These are phyloP conservation scores for Gallirallus australis DNA, from an alignment of 2,797 vertebrate genomes.

Conservation along the genomic window DNA sequence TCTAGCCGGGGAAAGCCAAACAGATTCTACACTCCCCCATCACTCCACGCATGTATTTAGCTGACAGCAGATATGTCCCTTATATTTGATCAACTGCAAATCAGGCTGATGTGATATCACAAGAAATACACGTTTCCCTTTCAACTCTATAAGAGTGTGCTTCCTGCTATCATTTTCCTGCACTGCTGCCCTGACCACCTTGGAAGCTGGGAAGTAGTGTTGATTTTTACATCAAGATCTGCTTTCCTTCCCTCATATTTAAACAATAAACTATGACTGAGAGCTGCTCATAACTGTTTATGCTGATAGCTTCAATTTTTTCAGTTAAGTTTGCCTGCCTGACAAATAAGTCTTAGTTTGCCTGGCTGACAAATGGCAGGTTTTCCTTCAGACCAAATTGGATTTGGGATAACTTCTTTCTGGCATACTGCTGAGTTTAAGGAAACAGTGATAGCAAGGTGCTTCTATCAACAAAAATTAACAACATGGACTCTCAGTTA, in stretches of 20 bases:
- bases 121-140: neutral
- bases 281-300: neutral
- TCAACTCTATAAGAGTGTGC: neutral
- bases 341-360: neutral
- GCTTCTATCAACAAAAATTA: neutral
- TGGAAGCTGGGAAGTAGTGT: neutral
- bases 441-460: neutral
- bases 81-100: constrained; percentile 3
- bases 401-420: neutral
- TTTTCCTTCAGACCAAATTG: neutral
- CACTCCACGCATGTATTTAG: constrained; percentile 6
- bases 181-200: neutral
- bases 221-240: neutral
- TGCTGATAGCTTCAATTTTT: neutral
- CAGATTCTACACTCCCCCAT: constrained; percentile 40
- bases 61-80: constrained; percentile 28
- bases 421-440: neutral
- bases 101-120: neutral
- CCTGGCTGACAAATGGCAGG: neutral
- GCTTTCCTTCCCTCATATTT: neutral
- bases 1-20: constrained; percentile 60
- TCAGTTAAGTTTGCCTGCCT: neutral
- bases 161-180: neutral
- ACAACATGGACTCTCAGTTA: neutral
- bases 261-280: neutral